Conservation (phyloP, 2,888 invertebrate genomes). For the Copidosoma aretas region DNA sequence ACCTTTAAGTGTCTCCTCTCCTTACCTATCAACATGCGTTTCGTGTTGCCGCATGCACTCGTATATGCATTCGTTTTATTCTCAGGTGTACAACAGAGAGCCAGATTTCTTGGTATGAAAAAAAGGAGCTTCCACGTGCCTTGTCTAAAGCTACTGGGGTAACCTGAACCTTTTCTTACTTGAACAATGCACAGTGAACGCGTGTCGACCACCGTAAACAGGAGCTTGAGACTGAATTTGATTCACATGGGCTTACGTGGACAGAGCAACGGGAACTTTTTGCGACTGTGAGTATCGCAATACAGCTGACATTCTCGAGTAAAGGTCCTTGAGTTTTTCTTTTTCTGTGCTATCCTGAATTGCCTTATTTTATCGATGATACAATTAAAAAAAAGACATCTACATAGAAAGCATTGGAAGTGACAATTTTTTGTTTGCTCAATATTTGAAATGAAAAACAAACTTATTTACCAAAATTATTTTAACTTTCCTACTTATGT, state of each 20-base stretch:
- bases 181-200: slow-evolving; percentile 37
- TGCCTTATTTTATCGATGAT: no score
- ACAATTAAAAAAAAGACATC: no score
- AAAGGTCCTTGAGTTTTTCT: no score
- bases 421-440: no score
- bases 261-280: slow-evolving; percentile 27
- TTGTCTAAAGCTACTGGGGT: not conserved
- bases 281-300: no score
- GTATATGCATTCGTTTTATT: slow-evolving; percentile 51
- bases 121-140: not conserved
- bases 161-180: slow-evolving; percentile 18
- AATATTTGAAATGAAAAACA: no score
- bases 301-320: no score
- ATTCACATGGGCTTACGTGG: slow-evolving; percentile 22
- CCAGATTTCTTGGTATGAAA: slow-evolving; percentile 31
- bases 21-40: not conserved
- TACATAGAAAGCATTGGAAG: no score
- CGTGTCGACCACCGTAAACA: slow-evolving; percentile 1
- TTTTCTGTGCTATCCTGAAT: no score
- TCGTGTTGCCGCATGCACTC: not conserved
- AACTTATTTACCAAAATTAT: no score
- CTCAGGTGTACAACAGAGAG: slow-evolving; percentile 39
- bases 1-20: slow-evolving; percentile 43
- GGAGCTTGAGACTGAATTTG: no score
- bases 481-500: no score